Evolutionary conservation across 2,888 invertebrate genomes (phyloP).

Genomic region (Congeria kusceri): DNA sequence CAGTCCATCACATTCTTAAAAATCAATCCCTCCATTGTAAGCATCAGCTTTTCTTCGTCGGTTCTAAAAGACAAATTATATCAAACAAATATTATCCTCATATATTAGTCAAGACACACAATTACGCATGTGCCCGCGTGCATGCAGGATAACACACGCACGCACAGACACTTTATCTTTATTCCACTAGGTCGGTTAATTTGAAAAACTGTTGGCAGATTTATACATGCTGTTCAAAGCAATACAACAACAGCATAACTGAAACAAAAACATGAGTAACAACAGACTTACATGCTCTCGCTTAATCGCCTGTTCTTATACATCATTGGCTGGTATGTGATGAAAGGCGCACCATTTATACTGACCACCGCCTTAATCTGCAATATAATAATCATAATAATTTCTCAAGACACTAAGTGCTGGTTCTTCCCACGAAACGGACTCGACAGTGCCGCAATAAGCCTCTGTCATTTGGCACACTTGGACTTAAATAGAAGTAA

Average conservation of each 20-base stretch:
- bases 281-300: conserved; percentile 19
- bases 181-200: too few relatives aligned
- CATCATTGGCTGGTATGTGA: conserved; percentile 24
- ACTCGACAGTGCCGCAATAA: too few relatives aligned
- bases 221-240: too few relatives aligned
- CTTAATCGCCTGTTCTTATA: conserved; percentile 26
- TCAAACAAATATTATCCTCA: too few relatives aligned
- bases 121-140: too few relatives aligned
- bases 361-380: conserved; percentile 40
- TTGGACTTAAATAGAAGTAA: neutral
- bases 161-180: too few relatives aligned
- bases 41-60: neutral
- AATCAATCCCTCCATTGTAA: conserved; percentile 18
- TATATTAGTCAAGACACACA: too few relatives aligned
- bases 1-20: conserved; percentile 1
- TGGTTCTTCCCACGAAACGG: neutral
- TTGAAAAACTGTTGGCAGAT: too few relatives aligned
- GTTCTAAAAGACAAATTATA: neutral
- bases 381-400: too few relatives aligned
- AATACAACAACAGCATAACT: too few relatives aligned
- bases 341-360: conserved; percentile 41
- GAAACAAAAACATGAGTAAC: neutral
- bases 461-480: too few relatives aligned
- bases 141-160: too few relatives aligned
- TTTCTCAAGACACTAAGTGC: neutral